A percentile compares a stretch with the other conserved stretches of the same genome.
These are phyloP conservation scores for Vombatus ursinus DNA, from an alignment of 2,113 vertebrate genomes.

Conservation along the genomic window DNA sequence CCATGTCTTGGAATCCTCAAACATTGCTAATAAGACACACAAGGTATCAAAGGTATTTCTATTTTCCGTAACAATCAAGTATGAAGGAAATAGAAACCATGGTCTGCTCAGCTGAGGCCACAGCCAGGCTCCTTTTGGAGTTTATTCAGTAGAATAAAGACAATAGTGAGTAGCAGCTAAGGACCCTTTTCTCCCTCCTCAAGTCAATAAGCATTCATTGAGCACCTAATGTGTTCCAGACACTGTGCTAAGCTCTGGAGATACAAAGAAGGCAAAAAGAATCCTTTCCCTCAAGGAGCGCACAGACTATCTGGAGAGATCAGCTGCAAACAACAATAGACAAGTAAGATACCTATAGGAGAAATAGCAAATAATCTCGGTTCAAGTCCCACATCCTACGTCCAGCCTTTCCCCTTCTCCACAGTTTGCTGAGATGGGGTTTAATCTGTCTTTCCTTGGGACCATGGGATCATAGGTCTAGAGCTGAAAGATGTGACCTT, in stretches of 20 bases:
- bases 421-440: too few species aligned
- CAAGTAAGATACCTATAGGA: neutral
- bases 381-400: neutral
- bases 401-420: neutral
- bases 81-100: neutral
- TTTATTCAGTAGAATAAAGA: neutral
- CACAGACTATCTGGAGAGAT: too few species aligned
- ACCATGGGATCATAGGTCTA: too few species aligned
- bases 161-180: neutral
- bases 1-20: neutral
- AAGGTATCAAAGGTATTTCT: neutral
- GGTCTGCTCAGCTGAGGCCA: too few species aligned
- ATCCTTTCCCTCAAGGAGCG: neutral
- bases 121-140: neutral
- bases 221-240: neutral
- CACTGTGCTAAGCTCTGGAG: neutral
- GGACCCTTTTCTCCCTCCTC: neutral
- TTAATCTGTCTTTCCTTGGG: too few species aligned
- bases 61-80: neutral
- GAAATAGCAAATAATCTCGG: too few species aligned
- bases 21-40: slow-evolving; percentile 15
- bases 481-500: too few species aligned
- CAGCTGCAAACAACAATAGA: too few species aligned
- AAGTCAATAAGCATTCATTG: neutral
- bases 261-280: neutral